Percentiles rank a stretch among this genome's conserved stretches.
Conservation (phyloP, 2,888 invertebrate species). For the Agonopterix alstromeriana region DNA sequence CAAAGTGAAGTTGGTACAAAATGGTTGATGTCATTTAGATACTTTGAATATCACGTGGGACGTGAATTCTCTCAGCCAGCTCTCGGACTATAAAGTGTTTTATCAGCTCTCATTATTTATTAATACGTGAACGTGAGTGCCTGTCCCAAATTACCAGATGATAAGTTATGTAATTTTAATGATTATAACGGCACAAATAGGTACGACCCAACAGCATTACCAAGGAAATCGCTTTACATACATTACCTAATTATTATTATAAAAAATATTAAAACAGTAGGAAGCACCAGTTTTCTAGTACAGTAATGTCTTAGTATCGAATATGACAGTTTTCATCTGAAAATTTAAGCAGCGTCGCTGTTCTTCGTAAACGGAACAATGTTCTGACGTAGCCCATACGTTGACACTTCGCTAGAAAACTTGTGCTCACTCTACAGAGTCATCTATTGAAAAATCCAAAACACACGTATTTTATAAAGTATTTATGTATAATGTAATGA, state of each 20-base stretch:
- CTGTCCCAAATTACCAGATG: conserved; percentile 27
- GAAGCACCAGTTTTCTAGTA: conserved; percentile 8
- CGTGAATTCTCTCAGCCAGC: no score
- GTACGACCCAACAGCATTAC: conserved; percentile 51
- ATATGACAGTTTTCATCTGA: no score
- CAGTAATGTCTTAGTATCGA: no score
- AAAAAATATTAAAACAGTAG: conserved; percentile 33
- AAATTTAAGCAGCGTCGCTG: no score
- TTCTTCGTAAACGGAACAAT: no score
- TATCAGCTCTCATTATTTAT: background rate
- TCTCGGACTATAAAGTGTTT: background rate
- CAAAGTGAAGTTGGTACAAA: no score
- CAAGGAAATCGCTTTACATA: conserved; percentile 65
- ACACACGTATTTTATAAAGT: conserved; percentile 43
- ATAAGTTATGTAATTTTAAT: conserved; percentile 36
- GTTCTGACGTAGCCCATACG: no score
- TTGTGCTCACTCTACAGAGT: conserved; percentile 19
- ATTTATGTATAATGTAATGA: conserved; percentile 48
- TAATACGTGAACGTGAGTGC: conserved; percentile 1
- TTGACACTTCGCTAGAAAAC: no score
- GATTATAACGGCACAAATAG: conserved; percentile 35
- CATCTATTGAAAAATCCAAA: conserved; percentile 34
- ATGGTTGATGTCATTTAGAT: no score
- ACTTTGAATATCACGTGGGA: no score
- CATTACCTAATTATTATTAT: conserved; percentile 30